Evolutionary conservation across 2,797 vertebrate species (phyloP).

Genomic region (Cygnus olor): DNA sequence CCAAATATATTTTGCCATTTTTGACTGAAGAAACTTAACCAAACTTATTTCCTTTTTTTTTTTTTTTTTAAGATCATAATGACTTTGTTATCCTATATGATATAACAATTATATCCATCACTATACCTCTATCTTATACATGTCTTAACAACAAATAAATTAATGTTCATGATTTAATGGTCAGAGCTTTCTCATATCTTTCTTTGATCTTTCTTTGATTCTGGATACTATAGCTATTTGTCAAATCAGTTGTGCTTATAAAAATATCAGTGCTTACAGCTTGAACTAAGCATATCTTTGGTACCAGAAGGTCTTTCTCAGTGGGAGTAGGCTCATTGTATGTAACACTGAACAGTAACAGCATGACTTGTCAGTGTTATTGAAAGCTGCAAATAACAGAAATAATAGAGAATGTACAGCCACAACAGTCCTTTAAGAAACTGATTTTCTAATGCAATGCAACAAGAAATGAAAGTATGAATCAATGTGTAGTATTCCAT

Average conservation of each 20-base stretch:
- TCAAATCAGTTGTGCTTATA: not conserved
- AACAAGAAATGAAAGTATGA: not conserved
- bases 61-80: not conserved
- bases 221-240: slow-evolving; percentile 17
- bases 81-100: not conserved
- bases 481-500: not conserved
- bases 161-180: slow-evolving; percentile 45
- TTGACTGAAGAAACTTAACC: not conserved
- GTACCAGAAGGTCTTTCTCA: slow-evolving; percentile 48
- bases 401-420: not conserved
- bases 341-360: not conserved
- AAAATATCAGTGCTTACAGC: slow-evolving; percentile 36
- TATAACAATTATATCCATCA: slow-evolving; percentile 28
- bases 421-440: not conserved
- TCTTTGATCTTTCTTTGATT: slow-evolving; percentile 43
- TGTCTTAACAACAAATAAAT: slow-evolving; percentile 3
- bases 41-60: not conserved
- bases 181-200: slow-evolving; percentile 47
- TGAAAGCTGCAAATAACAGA: slow-evolving; percentile 6
- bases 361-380: slow-evolving; percentile 8
- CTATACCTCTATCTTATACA: not conserved
- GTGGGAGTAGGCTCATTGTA: not conserved
- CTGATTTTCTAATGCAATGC: not conserved
- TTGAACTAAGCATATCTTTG: slow-evolving; percentile 46
- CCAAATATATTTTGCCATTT: not conserved